These are phyloP conservation scores for Parochlus steinenii DNA, from an alignment of 2,888 invertebrate genomes.

Conservation along the genomic window DNA sequence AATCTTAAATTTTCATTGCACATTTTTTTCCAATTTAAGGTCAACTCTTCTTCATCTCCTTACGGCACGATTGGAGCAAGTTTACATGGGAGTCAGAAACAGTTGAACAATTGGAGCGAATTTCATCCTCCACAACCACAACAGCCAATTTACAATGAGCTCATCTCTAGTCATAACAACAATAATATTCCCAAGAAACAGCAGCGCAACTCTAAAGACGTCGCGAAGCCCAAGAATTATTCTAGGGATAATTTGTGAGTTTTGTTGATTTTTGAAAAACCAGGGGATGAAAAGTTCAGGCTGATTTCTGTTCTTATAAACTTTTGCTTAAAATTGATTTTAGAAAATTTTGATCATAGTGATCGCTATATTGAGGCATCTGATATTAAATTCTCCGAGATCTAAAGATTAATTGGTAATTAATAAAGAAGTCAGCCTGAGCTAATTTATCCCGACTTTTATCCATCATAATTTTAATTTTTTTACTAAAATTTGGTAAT, in stretches of 20 bases:
- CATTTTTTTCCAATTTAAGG: no score
- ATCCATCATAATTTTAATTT: no score
- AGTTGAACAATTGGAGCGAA: conserved; percentile 13
- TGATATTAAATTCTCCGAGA: no score
- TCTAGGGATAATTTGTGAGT: conserved; percentile 23
- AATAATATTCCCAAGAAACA: conserved; percentile 14
- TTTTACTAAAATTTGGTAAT: conserved; percentile 11
- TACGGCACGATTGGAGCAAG: no score
- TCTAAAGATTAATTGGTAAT: no score
- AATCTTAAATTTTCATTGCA: no score
- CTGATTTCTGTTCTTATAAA: no score
- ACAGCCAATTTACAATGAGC: conserved; percentile 16
- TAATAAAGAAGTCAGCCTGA: no score
- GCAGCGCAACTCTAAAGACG: conserved; percentile 21
- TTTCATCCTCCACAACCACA: conserved; percentile 10
- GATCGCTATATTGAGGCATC: no score
- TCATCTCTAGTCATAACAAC: conserved; percentile 15
- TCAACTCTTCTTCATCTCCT: conserved; percentile 7
- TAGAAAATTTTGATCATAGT: no score
- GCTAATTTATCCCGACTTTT: neutral
- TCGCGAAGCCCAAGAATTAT: conserved; percentile 23
- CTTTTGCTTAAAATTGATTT: no score
- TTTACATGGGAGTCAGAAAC: conserved; percentile 13
- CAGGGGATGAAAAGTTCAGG: no score
- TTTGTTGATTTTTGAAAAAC: conserved; percentile 9